Evolutionary conservation across 2,888 invertebrate species (phyloP), one percentile per base, ranked within the genome.

Genomic region (Ethmia dodecea): DNA sequence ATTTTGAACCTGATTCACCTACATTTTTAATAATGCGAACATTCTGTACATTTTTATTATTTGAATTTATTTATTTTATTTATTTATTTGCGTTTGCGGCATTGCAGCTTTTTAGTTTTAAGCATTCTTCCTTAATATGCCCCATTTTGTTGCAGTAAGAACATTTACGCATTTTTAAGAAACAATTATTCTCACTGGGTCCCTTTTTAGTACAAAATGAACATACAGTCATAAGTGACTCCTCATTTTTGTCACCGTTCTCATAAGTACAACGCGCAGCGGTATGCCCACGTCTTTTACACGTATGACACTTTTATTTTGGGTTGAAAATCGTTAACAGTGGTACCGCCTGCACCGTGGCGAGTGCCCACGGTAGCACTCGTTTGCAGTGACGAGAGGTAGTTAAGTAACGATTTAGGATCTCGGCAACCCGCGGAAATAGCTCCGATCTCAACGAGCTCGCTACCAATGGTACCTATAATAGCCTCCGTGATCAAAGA

Each of bases 401-500:
- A 42, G 12, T 11, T 28, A 6, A 24, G 6, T 3, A 27, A 27
- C 5, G 13, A 4, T 11, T 3, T 3, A 5, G 25, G 4, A 15
- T 38, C 34, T 9, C 20, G 24, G 18, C 38, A 38, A 2, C 33
- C 38, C 8, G 34, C 38, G 5, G 38, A 38, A 6, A 38, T 13
- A 2, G 38, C 38, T 2, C 38, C 34, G 3, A 38, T 27, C 15
- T 38, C 34, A 11, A 38, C 12, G 1, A 38, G 10, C 10, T 38
- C 26, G 11, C 14, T 28, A 10, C 37, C 37, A 8, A 37, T 33
- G 1, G 36, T 31, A 18, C 31, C 36, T 28, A 37, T 29, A 6
- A 37, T 37, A 2, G 29, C 28, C 13, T 37, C 37, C 11, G 37
- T 28, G 16, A 33, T 32, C 3, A 37, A 5, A 11, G 25, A 3